A percentile compares a stretch with the other conserved stretches of the same genome.
Evolutionary conservation across 2,797 vertebrate species (phyloP).

Genomic region (Gila robusta): DNA sequence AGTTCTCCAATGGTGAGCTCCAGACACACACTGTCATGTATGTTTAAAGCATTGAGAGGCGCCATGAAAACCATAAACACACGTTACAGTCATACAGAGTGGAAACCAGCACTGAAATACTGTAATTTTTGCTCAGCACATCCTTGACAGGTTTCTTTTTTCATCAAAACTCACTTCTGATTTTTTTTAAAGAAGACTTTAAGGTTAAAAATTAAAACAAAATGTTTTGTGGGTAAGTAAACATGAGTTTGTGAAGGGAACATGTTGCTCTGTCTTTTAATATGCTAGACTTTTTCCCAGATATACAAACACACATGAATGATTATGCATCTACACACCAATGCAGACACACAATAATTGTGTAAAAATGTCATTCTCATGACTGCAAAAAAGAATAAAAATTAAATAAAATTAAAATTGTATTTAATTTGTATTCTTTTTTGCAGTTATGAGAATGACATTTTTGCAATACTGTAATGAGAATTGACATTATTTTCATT

Average conservation of each 20-base stretch:
- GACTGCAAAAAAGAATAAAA: too few relatives aligned
- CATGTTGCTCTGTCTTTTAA: not conserved
- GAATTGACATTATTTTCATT: not conserved
- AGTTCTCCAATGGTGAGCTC: conserved; percentile 90
- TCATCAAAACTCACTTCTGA: not conserved
- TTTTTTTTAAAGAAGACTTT: not conserved
- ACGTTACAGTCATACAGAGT: not conserved
- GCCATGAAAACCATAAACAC: conserved; percentile 11
- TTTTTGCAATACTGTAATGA: not conserved
- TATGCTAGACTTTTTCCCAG: not conserved
- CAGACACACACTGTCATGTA: conserved; percentile 23
- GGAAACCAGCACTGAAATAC: conserved; percentile 12
- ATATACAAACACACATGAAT: not conserved
- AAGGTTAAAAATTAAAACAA: not conserved
- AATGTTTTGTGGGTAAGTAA: not conserved
- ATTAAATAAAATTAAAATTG: too few relatives aligned
- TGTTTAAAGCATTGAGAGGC: conserved; percentile 20
- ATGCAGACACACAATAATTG: not conserved
- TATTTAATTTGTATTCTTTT: not conserved
- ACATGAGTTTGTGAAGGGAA: not conserved
- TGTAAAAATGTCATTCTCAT: too few relatives aligned
- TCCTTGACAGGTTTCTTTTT: not conserved
- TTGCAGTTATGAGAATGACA: not conserved
- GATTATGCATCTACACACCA: not conserved
- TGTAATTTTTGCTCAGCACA: not conserved